Evolutionary conservation across 2,113 vertebrate genomes (phyloP).

Genomic region (Engystomops pustulosus): DNA sequence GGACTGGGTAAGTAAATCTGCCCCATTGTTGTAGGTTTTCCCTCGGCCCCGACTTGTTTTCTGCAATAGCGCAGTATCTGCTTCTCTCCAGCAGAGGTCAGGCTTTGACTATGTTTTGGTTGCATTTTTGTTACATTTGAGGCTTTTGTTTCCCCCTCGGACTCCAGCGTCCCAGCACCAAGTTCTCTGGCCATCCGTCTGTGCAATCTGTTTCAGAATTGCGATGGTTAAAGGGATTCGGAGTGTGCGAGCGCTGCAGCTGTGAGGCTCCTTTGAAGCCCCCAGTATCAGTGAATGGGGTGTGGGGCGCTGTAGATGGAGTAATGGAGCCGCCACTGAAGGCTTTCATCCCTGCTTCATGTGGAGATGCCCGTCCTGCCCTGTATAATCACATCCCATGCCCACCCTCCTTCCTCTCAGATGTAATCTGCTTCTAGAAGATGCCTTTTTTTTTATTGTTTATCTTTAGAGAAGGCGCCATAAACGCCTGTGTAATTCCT

Average conservation of each 20-base stretch:
- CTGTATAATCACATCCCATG: slow-evolving; percentile 19
- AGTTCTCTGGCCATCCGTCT: background rate
- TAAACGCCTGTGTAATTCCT: slow-evolving; percentile 28
- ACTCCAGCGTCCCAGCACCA: background rate
- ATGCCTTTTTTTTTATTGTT: slow-evolving; percentile 27
- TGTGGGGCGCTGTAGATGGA: background rate
- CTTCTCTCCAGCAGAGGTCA: slow-evolving; percentile 26
- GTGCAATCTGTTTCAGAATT: background rate
- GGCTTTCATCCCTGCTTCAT: slow-evolving; percentile 39
- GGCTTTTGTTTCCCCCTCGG: background rate
- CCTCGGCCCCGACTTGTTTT: too few species aligned
- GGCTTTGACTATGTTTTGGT: background rate
- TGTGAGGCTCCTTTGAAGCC: slow-evolving; percentile 43
- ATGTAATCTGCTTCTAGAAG: slow-evolving; percentile 4
- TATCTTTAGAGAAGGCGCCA: slow-evolving; percentile 21
- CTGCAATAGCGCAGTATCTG: background rate
- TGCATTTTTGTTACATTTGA: background rate
- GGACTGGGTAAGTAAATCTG: too few species aligned
- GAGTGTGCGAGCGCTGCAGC: background rate
- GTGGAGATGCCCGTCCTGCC: background rate
- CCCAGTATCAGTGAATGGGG: background rate
- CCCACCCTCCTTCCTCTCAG: slow-evolving; percentile 2
- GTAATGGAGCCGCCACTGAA: background rate
- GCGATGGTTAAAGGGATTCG: background rate
- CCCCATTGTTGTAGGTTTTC: too few species aligned